Evolutionary conservation across 2,797 vertebrate genomes (phyloP).

Genomic region (Lateolabrax maculatus): DNA sequence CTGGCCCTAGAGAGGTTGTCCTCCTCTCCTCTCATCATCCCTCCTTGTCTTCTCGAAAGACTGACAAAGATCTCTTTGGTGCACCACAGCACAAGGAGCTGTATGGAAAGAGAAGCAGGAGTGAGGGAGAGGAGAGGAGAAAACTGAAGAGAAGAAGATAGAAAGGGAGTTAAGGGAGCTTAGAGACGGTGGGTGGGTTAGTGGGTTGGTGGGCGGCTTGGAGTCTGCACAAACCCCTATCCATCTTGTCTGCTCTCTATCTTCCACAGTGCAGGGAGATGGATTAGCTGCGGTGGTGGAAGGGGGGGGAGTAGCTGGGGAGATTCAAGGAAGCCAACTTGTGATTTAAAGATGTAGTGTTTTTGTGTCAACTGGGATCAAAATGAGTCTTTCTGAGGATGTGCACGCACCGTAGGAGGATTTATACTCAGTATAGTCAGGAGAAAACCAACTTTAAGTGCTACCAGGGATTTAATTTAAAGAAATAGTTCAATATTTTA

Average conservation of each 20-base stretch:
- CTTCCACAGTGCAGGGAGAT: slow-evolving; percentile 60
- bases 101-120: slow-evolving; percentile 24
- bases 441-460: background rate
- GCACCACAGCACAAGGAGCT: slow-evolving; percentile 36
- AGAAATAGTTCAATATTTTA: background rate
- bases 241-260: slow-evolving; percentile 68
- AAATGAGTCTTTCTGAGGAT: slow-evolving; percentile 22
- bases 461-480: too few relatives aligned
- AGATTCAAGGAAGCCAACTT: slow-evolving; percentile 41
- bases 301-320: slow-evolving; percentile 2
- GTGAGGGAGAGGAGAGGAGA: slow-evolving; percentile 20
- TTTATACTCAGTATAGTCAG: background rate
- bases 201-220: slow-evolving; percentile 20
- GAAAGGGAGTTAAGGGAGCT: slow-evolving; percentile 37
- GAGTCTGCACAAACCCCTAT: slow-evolving; percentile 60
- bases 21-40: slow-evolving; percentile 48
- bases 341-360: slow-evolving; percentile 30
- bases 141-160: slow-evolving; percentile 7
- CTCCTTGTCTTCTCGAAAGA: slow-evolving; percentile 46
- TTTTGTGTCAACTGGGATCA: slow-evolving; percentile 35
- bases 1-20: slow-evolving; percentile 46
- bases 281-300: slow-evolving; percentile 55
- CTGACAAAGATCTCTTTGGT: slow-evolving; percentile 52
- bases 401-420: background rate
- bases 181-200: slow-evolving; percentile 21